phyloP scores from a whole-genome alignment of 2,888 invertebrate species.

The Ormyrus thymus region DNA sequence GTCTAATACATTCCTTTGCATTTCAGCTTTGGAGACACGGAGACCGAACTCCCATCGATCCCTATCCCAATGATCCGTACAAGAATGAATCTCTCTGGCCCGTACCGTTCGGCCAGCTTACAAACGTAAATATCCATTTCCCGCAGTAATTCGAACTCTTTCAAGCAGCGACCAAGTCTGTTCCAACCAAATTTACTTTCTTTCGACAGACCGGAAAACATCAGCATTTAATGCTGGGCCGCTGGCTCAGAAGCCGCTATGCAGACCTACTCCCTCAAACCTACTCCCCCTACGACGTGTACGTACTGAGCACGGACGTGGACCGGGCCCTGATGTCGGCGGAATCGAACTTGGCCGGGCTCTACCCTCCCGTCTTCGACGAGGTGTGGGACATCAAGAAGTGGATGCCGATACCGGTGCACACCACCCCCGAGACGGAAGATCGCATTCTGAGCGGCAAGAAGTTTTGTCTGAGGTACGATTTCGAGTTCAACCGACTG shows the following conservation, averaged over 20 bases:
- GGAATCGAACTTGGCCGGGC: conserved; percentile 85
- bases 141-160: neutral
- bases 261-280: conserved; percentile 77
- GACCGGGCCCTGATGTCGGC: conserved; percentile 95
- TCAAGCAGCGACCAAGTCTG: neutral
- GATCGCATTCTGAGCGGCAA: conserved; percentile 81
- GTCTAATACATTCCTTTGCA: conserved; percentile 1
- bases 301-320: conserved; percentile 86
- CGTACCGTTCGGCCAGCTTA: conserved; percentile 90
- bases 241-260: conserved; percentile 85
- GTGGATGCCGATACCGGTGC: conserved; percentile 89
- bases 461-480: conserved; percentile 82
- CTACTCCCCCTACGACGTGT: conserved; percentile 79
- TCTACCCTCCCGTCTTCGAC: conserved; percentile 80
- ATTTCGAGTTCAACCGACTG: conserved; percentile 77
- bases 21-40: conserved; percentile 88
- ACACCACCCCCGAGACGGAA: conserved; percentile 79
- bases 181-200: conserved; percentile 33
- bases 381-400: conserved; percentile 80
- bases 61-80: conserved; percentile 90
- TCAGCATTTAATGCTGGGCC: conserved; percentile 85
- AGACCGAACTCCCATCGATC: conserved; percentile 88
- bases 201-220: conserved; percentile 80
- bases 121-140: conserved; percentile 79
- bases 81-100: conserved; percentile 86